These are phyloP conservation scores for Holacanthella duospinosa DNA, from an alignment of 2,888 invertebrate species.

Conservation along the genomic window DNA sequence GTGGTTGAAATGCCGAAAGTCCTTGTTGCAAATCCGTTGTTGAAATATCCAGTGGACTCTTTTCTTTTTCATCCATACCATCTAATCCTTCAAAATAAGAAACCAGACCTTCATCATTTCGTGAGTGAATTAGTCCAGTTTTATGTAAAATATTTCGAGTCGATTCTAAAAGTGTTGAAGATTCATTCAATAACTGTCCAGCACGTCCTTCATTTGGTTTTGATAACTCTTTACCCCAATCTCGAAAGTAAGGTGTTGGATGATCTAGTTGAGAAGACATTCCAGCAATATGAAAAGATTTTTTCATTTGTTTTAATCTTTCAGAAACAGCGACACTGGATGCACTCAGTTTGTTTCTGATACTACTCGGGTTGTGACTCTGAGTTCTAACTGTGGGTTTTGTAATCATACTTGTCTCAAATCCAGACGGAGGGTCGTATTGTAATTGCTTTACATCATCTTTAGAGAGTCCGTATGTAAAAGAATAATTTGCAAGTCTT, in stretches of 20 bases:
- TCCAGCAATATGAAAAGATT: neutral
- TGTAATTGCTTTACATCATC: neutral
- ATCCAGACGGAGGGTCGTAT: neutral
- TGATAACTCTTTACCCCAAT: neutral
- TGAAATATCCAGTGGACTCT: neutral
- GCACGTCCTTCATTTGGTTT: neutral
- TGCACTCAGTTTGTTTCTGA: neutral
- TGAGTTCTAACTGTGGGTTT: neutral
- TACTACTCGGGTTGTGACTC: neutral
- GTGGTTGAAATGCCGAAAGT: neutral
- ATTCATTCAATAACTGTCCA: neutral
- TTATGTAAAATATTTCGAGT: neutral
- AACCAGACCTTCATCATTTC: neutral
- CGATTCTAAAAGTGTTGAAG: neutral
- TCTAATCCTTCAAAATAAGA: neutral
- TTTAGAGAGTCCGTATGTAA: neutral
- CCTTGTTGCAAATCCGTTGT: neutral
- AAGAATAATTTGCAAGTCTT: neutral
- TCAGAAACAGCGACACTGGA: neutral
- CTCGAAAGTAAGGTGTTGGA: neutral
- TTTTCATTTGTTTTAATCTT: neutral
- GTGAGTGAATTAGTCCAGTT: neutral
- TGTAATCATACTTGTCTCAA: neutral
- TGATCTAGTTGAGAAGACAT: neutral
- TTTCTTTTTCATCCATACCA: neutral